Evolutionary conservation across 2,888 invertebrate species (phyloP), one percentile per base, ranked within the genome.

Genomic region (Campoplex capitator): DNA sequence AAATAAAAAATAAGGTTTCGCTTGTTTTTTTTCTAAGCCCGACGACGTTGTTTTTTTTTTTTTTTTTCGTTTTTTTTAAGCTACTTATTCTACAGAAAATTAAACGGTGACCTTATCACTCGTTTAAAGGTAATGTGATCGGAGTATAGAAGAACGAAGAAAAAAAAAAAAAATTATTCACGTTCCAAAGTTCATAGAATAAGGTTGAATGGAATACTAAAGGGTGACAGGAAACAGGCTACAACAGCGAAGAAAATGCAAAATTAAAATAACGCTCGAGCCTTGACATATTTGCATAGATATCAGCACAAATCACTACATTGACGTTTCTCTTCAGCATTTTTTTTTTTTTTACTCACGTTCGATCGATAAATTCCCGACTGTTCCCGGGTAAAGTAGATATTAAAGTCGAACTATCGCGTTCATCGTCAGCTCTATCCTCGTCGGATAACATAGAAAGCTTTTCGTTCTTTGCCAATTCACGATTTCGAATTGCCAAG

Each of bases 1-100:
- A 35, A 51, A 68, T 51, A 38, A 51, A 76, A 76, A 65, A 65
- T 48, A 23, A 67, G 1, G 23, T 67, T 77, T 67, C 38, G 32
- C 8, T 75, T 42, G 58, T 76, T 23, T 42, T 28, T 42, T 62
- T 75, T 56, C 2, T 74, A 11, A 42, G 42, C 11, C 23, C 68
- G 42, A 42, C 38, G 2, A 42, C 23, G 23, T 23, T 23, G 23
- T 38, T 42, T 38, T 38, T 6, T 68, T 68, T 3, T 6, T 62
- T 32, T 13, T 32, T 62, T 32, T 13, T 32, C n/a, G n/a, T 68
- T 68, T 3, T 6, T 62, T 32, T 13, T 32, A 13, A 1, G 3
- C 13, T 32, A 58, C 28, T 28, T 38, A 11, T 16, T 4, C 11
- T 0, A 23, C n/a, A 38, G 67, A n/a, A 67, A 38, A 67, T 62